Evolutionary conservation across 2,888 invertebrate species (phyloP), one percentile per base, ranked within the genome.

Genomic region (Rhagophthalmus giganteus): DNA sequence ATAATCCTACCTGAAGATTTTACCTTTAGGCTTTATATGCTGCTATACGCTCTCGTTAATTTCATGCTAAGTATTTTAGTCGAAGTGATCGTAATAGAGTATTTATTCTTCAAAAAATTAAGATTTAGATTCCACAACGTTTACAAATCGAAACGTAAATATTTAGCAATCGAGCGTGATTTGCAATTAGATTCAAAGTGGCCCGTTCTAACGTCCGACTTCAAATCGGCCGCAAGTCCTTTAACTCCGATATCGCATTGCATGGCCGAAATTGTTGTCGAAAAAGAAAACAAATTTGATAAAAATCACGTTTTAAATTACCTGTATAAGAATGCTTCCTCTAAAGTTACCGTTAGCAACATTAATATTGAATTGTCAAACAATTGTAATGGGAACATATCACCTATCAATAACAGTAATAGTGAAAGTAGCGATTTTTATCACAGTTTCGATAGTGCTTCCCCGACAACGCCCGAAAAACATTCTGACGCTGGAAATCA

Each of bases 1-100:
- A 70, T 93, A 0, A 75, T 78, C 28, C 72, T 89, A 65, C 90
- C 91, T 0, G 78, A 81, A 0, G 80, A 82, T 24, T 72, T 77
- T 1, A 66, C 78, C 0, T 83, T 87, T 65, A 76, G 85, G 1
- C 63, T 76, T 60, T 73, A 77, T 28, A 69, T 84, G 57, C 57
- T 84, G 0, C 59, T 71, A 1, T 81, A 82, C 55, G 82, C 82
- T 1, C 41, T 73, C 0, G 63, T 70, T 0, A 81, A 81, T 67
- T 83, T 85, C 58, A 34, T 81, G 0, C 55, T 78, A 1, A 78
- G 83, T 24, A 63, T 84, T n/a, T 59, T 85, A 7, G 77, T 86
- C 40, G 84, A 84, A 60, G 70, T 77, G 11, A 69, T 80, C 25
- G 59, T 85, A 7, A 76, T 86, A 5, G 86, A 84, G 55, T 79